A percentile compares a stretch with the other conserved stretches of the same genome.
Evolutionary conservation across 30 jellyfish, hydroid and myxozoan species (phyloP).

Genomic region (Aurelia sp.): DNA sequence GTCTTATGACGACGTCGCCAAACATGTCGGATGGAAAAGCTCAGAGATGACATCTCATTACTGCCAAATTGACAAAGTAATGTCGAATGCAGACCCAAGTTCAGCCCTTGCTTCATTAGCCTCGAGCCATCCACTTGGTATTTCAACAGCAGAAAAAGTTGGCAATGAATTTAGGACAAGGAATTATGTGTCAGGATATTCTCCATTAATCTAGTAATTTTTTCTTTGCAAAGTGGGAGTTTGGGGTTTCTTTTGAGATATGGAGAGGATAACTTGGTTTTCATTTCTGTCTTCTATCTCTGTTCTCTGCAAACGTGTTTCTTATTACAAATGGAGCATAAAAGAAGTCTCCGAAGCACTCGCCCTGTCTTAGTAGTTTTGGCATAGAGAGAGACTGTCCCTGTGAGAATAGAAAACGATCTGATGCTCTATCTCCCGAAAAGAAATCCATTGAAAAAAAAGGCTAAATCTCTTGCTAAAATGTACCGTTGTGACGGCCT

Average conservation of each 20-base stretch:
- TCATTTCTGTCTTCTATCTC: background rate
- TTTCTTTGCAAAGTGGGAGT: too few relatives aligned
- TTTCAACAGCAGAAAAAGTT: background rate
- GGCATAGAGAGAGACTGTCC: too few relatives aligned
- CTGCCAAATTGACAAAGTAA: too few relatives aligned
- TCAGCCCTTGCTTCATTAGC: background rate
- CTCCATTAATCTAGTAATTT: too few relatives aligned
- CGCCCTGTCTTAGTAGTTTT: background rate
- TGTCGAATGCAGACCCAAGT: background rate
- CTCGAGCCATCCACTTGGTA: background rate
- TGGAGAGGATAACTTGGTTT: background rate
- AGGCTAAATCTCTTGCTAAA: too few relatives aligned
- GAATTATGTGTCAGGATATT: background rate
- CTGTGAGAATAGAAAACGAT: too few relatives aligned
- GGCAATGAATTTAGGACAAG: background rate
- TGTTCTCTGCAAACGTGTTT: background rate
- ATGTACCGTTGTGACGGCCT: too few relatives aligned
- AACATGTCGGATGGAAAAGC: slow-evolving; percentile 2
- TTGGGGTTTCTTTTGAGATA: background rate
- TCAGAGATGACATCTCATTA: background rate
- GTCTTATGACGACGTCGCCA: background rate
- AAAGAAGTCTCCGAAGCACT: background rate
- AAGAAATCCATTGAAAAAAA: too few relatives aligned
- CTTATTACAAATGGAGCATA: too few relatives aligned
- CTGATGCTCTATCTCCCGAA: too few relatives aligned